Percentiles rank a stretch among this genome's conserved stretches.
These are phyloP conservation scores for Gallinago paraguaiae DNA, from an alignment of 2,113 vertebrate species.

Conservation along the genomic window DNA sequence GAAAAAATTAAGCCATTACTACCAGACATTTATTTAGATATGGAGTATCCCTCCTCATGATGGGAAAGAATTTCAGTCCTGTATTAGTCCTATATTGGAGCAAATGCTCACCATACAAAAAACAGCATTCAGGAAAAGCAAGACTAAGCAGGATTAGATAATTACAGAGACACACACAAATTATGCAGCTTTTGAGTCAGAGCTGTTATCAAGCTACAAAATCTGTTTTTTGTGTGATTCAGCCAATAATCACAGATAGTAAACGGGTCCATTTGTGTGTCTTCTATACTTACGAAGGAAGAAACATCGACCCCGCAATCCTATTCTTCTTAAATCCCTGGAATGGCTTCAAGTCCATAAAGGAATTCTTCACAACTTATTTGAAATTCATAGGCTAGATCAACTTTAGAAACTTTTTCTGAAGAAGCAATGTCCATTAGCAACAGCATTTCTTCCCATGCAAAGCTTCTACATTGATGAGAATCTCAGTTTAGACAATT, in stretches of 20 bases:
- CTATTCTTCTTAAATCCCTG: background rate
- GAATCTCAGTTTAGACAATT: background rate
- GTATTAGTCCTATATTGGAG: background rate
- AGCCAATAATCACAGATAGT: slow-evolving; percentile 60
- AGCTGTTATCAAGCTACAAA: slow-evolving; percentile 39
- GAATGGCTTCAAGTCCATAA: slow-evolving; percentile 35
- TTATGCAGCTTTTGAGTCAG: slow-evolving; percentile 4
- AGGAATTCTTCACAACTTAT: background rate
- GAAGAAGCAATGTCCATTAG: background rate
- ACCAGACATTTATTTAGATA: background rate
- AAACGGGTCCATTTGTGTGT: slow-evolving; percentile 44
- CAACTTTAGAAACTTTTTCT: background rate
- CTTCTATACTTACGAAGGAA: slow-evolving; percentile 1
- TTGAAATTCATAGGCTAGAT: background rate
- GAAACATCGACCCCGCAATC: background rate
- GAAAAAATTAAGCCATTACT: background rate
- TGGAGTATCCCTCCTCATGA: background rate
- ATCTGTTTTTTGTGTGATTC: slow-evolving; percentile 6
- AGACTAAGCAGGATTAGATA: slow-evolving; percentile 29
- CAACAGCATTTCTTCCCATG: background rate
- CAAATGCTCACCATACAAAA: slow-evolving; percentile 5
- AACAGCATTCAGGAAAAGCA: background rate
- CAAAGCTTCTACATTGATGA: background rate
- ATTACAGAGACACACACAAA: slow-evolving; percentile 26
- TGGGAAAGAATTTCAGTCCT: background rate